Evolutionary conservation across 2,888 invertebrate genomes (phyloP), one percentile per base, ranked within the genome.

Genomic region (Heliconius charithonia): DNA sequence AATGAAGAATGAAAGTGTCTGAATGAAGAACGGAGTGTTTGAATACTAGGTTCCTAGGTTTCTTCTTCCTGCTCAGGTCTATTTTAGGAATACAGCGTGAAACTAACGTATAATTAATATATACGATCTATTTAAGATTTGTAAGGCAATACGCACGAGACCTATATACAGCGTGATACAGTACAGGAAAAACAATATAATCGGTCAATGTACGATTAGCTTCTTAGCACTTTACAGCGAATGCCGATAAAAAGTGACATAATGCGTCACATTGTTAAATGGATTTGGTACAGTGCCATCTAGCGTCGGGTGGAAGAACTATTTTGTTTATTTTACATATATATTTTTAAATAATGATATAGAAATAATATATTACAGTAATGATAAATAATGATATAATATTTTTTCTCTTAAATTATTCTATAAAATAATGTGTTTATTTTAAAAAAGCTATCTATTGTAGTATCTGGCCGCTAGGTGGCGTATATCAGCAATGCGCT

Each of bases 201-300:
- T 86, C 88, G 88, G 92, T 90, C 91, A 89, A 83, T 79, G 92
- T 29, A 88, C 92, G 92, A 90, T 92, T 90, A 91, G 83, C 78
- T 82, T 82, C 83, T 86, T 87, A 88, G 87, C 89, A 87, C 87
- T 88, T 73, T 77, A 77, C 86, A 85, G 71, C 78, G 74, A 79
- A 73, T 73, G 84, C 79, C 75, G 79, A 79, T 80, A 83, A 81
- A 80, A 82, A 81, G 79, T 85, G 83, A 84, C 84, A 85, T 85
- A 85, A 86, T 81, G 80, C 80, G 83, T 83, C 84, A 84, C 75
- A 80, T 81, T 80, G 59, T 62, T 77, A 78, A 81, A 75, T 65
- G 67, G 62, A 75, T 62, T 67, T 62, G 25, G 25, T 7, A 25
- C 71, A 87, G 73, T 89, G 92, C 89, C 92, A 93, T 90, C 93